Evolutionary conservation across 2,797 vertebrate species (phyloP).

Genomic region (Sparus aurata): DNA sequence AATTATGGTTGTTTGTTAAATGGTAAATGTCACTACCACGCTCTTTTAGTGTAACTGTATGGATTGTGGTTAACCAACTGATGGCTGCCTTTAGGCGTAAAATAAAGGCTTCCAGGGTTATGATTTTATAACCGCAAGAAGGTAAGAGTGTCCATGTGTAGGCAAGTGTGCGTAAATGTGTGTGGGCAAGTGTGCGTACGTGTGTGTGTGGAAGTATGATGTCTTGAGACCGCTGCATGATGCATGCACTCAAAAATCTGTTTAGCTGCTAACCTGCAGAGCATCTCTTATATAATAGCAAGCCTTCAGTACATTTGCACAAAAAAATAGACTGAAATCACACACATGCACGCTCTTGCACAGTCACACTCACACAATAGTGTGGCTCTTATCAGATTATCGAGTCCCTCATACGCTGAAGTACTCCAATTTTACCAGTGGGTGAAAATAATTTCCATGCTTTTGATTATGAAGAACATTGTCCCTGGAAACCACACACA

Average conservation of each 20-base stretch:
- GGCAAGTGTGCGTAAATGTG: slow-evolving; percentile 17
- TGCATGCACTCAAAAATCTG: slow-evolving; percentile 41
- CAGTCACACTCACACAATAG: background rate
- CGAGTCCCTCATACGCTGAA: slow-evolving; percentile 5
- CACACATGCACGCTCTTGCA: background rate
- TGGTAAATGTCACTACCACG: slow-evolving; percentile 14
- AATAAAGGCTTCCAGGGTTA: slow-evolving; percentile 1
- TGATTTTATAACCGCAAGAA: slow-evolving; percentile 37
- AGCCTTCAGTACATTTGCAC: slow-evolving; percentile 31
- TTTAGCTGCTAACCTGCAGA: slow-evolving; percentile 51
- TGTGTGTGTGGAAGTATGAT: slow-evolving; percentile 24
- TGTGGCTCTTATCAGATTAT: slow-evolving; percentile 21
- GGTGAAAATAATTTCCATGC: slow-evolving; percentile 22
- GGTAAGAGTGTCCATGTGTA: slow-evolving; percentile 14
- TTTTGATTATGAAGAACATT: slow-evolving; percentile 26
- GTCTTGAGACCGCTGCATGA: slow-evolving; percentile 46
- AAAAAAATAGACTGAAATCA: slow-evolving; percentile 17
- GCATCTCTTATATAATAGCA: slow-evolving; percentile 52
- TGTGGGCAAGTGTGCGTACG: slow-evolving; percentile 17
- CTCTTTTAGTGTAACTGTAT: slow-evolving; percentile 7
- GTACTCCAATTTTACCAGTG: slow-evolving; percentile 21
- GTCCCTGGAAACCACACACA: slow-evolving; percentile 3
- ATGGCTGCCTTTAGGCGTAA: slow-evolving; percentile 16
- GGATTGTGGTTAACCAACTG: slow-evolving; percentile 24
- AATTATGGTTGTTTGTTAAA: slow-evolving; percentile 28